Evolutionary conservation across 2,797 vertebrate species (phyloP), one percentile per base, ranked within the genome.

Genomic region (Pseudotriccus pelzelni): DNA sequence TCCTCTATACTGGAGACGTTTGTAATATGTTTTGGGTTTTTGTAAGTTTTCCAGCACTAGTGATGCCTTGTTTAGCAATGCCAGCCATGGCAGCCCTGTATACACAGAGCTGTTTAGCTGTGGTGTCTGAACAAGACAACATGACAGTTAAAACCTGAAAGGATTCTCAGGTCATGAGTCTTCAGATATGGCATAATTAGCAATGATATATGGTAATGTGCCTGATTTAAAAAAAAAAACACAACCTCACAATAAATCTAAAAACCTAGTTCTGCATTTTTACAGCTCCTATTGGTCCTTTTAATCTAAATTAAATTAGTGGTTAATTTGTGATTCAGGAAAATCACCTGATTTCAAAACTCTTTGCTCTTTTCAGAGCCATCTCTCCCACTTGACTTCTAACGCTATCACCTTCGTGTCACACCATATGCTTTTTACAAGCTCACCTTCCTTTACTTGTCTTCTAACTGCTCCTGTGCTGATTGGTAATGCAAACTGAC

Each of bases 171-270:
- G 52, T 43, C 23, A 27, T 2, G 27, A 50, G 27, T 34, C 22
- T 49, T 72, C 59, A 60, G 28, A 19, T 50, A 34, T 2, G 27
- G n/a, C 36, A 37, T 17, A 2, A 0, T 19, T 14, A 53, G 9
- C 47, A 74, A 18, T 24, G 16, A 23, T 27, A 49, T 32, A 23
- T 1, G 1, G 37, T 10, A 32, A 55, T 0, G 0, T 7, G 9
- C 14, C 43, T 8, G 27, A 64, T 63, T 55, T 20, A 34, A 84
- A 84, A 27, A 74, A 86, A 62, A 34, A 77, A 78, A 23, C 39
- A 58, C 19, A 62, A 47, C 27, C 6, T 18, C 6, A 4, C 15
- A 52, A 11, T 20, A 44, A 32, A 13, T 58, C 34, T 7, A 37
- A 27, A 77, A 84, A 74, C 4, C 36, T 68, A 12, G 4, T 5